Base-by-base conservation (phyloP, 30 jellyfish, hydroid and myxozoan species). In the Chrysaora quinquecirrha region DNA sequence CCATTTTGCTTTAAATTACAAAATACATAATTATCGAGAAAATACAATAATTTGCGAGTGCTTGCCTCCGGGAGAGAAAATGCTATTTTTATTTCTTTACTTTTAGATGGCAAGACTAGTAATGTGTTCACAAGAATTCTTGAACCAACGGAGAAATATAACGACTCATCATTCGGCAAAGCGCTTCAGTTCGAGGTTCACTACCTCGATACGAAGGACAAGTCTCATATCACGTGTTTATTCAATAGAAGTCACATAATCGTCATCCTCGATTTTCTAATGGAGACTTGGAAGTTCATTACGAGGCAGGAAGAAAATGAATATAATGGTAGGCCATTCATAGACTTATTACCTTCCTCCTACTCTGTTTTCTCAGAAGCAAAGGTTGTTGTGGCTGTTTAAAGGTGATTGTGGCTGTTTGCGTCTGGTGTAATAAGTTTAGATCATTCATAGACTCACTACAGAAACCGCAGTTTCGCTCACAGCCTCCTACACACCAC, bases 171-270 rank as follows among this genome's bases (percentile, higher is more conserved):
- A 11, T 21, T 20, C 38, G 77, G 84, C 63, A 87, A 79, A 28
- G 72, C 79, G n/a, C 87, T 95, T 58, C 99, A 95, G 67, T 95
- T 95, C 54, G 99, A 95, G 58, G 99, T 95, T 30, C 99, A 95
- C 56, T 95, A 95, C 74, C 74, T 95, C 80, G 99, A 95, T 48
- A 88, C 97, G 24, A 84, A 80, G 50, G 96, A 88, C 49, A 82
- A 85, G 56, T 72, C 95, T 11, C 93, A 43, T 43, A 63, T 95
- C 50, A 95, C 99, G 32, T 82, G 93, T 35, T 75, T 95, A 47
- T 95, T 96, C 62, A 95, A 88, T 83, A 88, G 90, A 75, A 95
- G 99, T 69, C 80, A 87, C 25, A 89, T 95, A 31, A 70, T 95
- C 18, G 85, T 95, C 49, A 74, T 79, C 46, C 87, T 95, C 75